These are phyloP conservation scores for Oscheius onirici DNA, from an alignment of 2,888 invertebrate genomes.

Conservation along the genomic window DNA sequence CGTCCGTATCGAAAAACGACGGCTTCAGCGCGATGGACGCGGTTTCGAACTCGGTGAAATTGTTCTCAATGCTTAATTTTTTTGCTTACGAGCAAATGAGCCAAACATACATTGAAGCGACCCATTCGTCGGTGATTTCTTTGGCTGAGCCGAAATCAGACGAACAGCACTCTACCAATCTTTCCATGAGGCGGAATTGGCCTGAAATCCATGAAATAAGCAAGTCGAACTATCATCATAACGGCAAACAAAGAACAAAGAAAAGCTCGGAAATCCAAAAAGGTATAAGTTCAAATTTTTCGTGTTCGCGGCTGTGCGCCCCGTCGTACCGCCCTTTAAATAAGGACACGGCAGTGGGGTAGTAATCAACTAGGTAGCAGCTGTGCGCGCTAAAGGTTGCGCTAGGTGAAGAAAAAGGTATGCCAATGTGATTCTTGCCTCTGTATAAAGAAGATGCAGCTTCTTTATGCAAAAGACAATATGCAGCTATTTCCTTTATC, in stretches of 20 bases:
- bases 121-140: conserved; percentile 28
- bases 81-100: neutral
- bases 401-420: too few species aligned
- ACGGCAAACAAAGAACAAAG: neutral
- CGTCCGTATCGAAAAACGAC: conserved; percentile 15
- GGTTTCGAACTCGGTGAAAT: conserved; percentile 31
- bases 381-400: too few species aligned
- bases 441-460: too few species aligned
- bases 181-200: conserved; percentile 9
- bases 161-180: conserved; percentile 11
- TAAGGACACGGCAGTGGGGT: too few species aligned
- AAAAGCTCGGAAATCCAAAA: neutral
- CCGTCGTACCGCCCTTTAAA: conserved; percentile 4
- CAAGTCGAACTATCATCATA: neutral
- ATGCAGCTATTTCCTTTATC: too few species aligned
- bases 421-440: too few species aligned
- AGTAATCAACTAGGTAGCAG: too few species aligned
- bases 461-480: too few species aligned
- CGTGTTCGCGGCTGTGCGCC: neutral
- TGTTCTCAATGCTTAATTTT: conserved; percentile 14
- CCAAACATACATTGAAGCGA: conserved; percentile 19
- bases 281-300: neutral
- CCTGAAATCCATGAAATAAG: neutral
- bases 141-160: conserved; percentile 25
- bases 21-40: conserved; percentile 6